A percentile compares a stretch with the other conserved stretches of the same genome.
These are phyloP conservation scores for Hyla sarda DNA, from an alignment of 2,113 vertebrate genomes.

Conservation along the genomic window DNA sequence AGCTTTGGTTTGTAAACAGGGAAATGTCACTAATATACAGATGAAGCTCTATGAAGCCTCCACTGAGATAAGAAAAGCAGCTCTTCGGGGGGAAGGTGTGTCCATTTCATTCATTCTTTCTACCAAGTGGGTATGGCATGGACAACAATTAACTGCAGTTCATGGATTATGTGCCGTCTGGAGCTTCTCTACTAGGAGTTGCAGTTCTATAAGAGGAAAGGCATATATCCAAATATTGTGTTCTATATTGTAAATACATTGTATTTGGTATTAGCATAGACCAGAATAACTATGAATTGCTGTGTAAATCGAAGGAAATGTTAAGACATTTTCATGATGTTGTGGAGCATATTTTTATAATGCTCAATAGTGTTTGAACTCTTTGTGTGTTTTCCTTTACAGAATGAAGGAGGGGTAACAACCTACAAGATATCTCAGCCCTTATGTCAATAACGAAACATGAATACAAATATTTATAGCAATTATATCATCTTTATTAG, in stretches of 20 bases:
- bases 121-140: constrained; percentile 84
- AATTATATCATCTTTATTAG: no score
- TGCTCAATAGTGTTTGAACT: background rate
- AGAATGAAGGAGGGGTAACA: no score
- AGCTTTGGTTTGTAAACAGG: background rate
- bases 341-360: background rate
- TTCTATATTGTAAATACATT: background rate
- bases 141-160: constrained; percentile 83
- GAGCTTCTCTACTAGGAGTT: background rate
- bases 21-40: constrained; percentile 45
- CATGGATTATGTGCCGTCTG: constrained; percentile 45
- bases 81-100: constrained; percentile 89
- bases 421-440: no score
- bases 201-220: background rate
- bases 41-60: constrained; percentile 33
- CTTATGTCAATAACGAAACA: no score
- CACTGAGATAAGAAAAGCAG: constrained; percentile 76
- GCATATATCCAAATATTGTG: background rate
- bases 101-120: constrained; percentile 88
- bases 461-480: no score
- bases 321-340: background rate
- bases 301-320: background rate
- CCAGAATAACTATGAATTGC: no score
- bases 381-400: no score
- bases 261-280: background rate